A percentile compares a stretch with the other conserved stretches of the same genome.
phyloP scores from a whole-genome alignment of 2,888 invertebrate genomes.

The Mellilla xanthometata region DNA sequence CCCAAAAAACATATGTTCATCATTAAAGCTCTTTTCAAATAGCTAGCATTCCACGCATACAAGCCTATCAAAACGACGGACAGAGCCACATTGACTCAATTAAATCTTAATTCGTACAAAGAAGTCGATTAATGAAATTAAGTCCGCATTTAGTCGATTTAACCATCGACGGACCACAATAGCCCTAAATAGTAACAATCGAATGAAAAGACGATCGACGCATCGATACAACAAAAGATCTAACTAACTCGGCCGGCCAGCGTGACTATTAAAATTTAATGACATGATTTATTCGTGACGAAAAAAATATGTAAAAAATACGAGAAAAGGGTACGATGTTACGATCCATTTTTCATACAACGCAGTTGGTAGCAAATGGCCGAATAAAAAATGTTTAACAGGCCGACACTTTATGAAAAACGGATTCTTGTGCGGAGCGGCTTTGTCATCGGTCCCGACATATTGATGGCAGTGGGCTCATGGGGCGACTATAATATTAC shows the following conservation, averaged over 20 bases:
- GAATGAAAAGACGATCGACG: conserved; percentile 70
- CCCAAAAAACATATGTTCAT: conserved; percentile 63
- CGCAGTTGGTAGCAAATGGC: conserved; percentile 83
- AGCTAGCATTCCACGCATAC: conserved; percentile 66
- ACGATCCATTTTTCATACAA: conserved; percentile 81
- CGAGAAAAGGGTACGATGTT: conserved; percentile 80
- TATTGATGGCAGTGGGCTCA: conserved; percentile 77
- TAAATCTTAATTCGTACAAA: conserved; percentile 81
- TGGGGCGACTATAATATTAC: conserved; percentile 75
- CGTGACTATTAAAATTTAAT: conserved; percentile 83
- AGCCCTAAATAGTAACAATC: conserved; percentile 78
- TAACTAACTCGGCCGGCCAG: conserved; percentile 70
- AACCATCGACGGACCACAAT: conserved; percentile 71
- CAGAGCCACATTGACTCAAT: conserved; percentile 74
- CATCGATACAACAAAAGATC: conserved; percentile 70
- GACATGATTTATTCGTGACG: conserved; percentile 78
- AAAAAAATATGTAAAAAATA: conserved; percentile 68
- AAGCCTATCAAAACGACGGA: conserved; percentile 46
- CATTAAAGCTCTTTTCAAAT: conserved; percentile 67
- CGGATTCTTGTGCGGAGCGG: conserved; percentile 65
- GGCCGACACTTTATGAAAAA: conserved; percentile 82
- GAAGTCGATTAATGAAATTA: conserved; percentile 81
- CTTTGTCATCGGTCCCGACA: conserved; percentile 79
- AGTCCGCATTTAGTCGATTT: conserved; percentile 79
- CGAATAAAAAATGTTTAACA: conserved; percentile 80